Conservation (phyloP, 2,113 vertebrate genomes). For the Girardinichthys multiradiatus region DNA sequence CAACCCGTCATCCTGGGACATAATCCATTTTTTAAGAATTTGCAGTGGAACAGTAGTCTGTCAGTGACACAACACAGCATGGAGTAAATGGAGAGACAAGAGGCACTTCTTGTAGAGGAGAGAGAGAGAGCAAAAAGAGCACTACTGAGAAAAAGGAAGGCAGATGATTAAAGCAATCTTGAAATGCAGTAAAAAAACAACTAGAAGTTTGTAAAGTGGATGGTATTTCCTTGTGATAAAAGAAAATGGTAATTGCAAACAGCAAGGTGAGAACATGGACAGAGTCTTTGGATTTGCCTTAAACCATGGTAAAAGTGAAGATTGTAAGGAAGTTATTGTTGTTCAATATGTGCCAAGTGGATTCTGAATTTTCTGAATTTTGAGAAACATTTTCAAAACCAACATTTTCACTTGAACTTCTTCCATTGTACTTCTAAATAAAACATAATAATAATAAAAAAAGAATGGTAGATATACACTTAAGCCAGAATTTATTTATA, state of each 20-base stretch:
- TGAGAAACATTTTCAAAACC: too few species aligned
- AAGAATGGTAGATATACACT: neutral
- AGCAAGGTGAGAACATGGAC: neutral
- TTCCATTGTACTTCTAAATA: too few species aligned
- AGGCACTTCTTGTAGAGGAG: slow-evolving; percentile 25
- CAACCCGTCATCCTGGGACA: slow-evolving; percentile 42
- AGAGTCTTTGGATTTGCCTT: neutral
- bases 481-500: neutral
- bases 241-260: slow-evolving; percentile 16
- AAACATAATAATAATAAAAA: neutral
- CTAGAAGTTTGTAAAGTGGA: neutral
- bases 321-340: too few species aligned
- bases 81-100: slow-evolving; percentile 55
- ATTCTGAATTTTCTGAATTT: slow-evolving; percentile 3
- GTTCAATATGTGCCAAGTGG: neutral
- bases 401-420: too few species aligned
- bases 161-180: slow-evolving; percentile 19
- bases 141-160: neutral
- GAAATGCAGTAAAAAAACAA: slow-evolving; percentile 18
- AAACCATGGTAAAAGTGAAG: too few species aligned
- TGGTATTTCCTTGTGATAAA: neutral
- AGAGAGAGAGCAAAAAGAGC: slow-evolving; percentile 6
- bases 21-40: slow-evolving; percentile 57
- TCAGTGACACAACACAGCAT: slow-evolving; percentile 53
- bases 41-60: slow-evolving; percentile 47